These are phyloP conservation scores for Pongo pygmaeus DNA, from an alignment of 2,113 vertebrate genomes.

Conservation along the genomic window DNA sequence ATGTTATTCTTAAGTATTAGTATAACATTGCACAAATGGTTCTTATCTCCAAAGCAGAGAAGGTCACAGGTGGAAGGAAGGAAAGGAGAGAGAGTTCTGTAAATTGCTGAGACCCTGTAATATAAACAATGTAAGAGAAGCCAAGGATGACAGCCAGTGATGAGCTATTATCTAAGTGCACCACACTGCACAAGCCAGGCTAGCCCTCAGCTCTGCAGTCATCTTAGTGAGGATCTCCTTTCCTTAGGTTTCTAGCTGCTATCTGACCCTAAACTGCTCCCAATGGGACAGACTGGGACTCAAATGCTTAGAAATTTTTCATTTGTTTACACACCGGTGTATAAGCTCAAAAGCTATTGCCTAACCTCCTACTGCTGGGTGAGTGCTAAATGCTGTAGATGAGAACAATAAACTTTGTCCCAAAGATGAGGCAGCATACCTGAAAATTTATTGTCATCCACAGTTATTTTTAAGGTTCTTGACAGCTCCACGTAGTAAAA, in stretches of 20 bases:
- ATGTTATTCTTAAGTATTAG: conserved; percentile 82
- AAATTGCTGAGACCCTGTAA: conserved; percentile 74
- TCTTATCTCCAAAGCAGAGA: conserved; percentile 83
- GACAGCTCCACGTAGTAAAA: conserved; percentile 2
- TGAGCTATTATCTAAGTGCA: no score
- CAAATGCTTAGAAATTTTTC: neutral
- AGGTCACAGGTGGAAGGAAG: conserved; percentile 74
- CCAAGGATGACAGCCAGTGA: neutral
- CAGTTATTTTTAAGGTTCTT: neutral
- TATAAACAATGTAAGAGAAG: conserved; percentile 9
- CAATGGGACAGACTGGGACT: neutral
- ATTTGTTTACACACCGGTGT: neutral
- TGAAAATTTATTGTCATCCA: neutral
- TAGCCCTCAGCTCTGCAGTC: neutral
- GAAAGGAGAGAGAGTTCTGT: conserved; percentile 63
- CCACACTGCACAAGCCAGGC: accelerated
- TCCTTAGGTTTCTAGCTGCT: neutral
- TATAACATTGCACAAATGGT: conserved; percentile 83
- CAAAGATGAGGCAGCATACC: neutral
- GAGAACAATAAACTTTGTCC: neutral
- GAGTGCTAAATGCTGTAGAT: neutral
- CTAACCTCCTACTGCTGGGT: neutral
- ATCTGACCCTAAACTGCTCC: neutral
- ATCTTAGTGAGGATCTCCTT: neutral
- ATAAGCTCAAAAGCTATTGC: neutral